Evolutionary conservation across 2,113 vertebrate species (phyloP).

Genomic region (Notiomystis cincta): DNA sequence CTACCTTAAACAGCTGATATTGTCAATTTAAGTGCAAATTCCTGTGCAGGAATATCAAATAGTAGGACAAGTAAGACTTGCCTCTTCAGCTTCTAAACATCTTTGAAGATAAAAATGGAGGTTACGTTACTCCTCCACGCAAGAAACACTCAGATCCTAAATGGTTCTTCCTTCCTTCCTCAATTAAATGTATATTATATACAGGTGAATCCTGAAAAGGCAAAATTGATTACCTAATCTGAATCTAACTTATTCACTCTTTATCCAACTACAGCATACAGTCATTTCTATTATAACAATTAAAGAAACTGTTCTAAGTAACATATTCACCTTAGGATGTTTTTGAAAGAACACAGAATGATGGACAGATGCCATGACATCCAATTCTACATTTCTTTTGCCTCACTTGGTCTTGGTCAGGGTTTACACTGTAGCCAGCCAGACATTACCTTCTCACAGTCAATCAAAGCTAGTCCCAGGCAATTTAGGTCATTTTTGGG

Average conservation of each 20-base stretch:
- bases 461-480: not conserved
- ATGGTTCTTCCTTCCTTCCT: not conserved
- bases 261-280: not conserved
- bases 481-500: not conserved
- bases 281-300: not conserved
- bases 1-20: not conserved
- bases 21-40: not conserved
- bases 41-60: not conserved
- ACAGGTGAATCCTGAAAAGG: not conserved
- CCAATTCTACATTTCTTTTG: slow-evolving; percentile 19
- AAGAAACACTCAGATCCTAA: not conserved
- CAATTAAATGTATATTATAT: not conserved
- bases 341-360: not conserved
- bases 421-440: not conserved
- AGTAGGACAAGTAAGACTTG: not conserved
- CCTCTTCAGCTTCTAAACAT: slow-evolving; percentile 9
- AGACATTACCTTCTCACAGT: slow-evolving; percentile 28
- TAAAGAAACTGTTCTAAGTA: not conserved
- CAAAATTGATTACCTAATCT: not conserved
- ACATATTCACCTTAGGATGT: not conserved
- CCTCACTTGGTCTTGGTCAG: slow-evolving; percentile 23
- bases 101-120: slow-evolving; percentile 3
- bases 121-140: not conserved
- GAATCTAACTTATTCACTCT: not conserved
- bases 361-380: not conserved